Conservation (phyloP, 2,113 vertebrate species). For the Camelus bactrianus region DNA sequence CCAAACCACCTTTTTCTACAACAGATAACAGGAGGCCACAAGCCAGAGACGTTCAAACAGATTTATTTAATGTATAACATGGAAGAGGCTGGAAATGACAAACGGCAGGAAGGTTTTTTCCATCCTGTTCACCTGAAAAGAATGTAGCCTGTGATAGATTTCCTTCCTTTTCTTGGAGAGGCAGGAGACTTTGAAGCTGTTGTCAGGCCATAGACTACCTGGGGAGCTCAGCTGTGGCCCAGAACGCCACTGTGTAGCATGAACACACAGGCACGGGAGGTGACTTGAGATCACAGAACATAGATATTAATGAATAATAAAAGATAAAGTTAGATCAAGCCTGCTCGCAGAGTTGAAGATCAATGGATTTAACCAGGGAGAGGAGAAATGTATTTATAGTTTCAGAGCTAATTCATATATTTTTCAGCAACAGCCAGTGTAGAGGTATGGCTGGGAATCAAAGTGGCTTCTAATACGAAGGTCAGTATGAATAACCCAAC, state of each 20-base stretch:
- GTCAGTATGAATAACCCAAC: not conserved
- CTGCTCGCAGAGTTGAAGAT: not conserved
- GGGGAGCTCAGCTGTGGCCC: not conserved
- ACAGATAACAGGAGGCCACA: conserved; percentile 29
- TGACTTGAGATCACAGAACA: not conserved
- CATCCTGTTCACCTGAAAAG: not conserved
- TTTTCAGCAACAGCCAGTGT: conserved; percentile 14
- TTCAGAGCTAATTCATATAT: conserved; percentile 22
- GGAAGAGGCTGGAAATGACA: not conserved
- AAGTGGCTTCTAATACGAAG: not conserved
- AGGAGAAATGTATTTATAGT: conserved; percentile 57
- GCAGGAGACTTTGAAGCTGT: not conserved
- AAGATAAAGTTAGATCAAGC: conserved; percentile 28
- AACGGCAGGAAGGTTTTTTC: not conserved
- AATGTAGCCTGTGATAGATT: not conserved
- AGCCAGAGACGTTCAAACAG: conserved; percentile 2
- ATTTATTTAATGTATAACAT: not conserved
- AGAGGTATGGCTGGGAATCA: not conserved
- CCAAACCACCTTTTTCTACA: not conserved
- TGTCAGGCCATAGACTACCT: not conserved
- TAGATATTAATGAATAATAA: conserved; percentile 73
- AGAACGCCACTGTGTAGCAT: not conserved
- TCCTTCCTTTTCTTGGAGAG: not conserved
- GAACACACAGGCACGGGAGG: not conserved
- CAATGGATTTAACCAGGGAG: not conserved